Evolutionary conservation across 2,113 vertebrate species (phyloP).

Genomic region (Sinocyclocheilus anophthalmus): DNA sequence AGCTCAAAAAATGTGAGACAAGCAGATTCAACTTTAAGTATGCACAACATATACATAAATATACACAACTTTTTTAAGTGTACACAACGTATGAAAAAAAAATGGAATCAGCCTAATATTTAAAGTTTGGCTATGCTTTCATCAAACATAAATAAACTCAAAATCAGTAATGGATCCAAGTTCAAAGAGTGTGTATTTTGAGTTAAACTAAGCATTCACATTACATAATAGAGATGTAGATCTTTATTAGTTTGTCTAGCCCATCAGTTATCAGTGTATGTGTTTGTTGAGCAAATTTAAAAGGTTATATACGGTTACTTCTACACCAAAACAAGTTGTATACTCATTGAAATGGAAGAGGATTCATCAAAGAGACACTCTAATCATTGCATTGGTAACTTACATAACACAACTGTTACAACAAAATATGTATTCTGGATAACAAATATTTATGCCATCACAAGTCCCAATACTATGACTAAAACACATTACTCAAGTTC

Average conservation of each 20-base stretch:
- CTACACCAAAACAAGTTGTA: not conserved
- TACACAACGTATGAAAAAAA: not conserved
- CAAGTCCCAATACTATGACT: not conserved
- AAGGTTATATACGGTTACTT: not conserved
- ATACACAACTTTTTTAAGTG: too few species aligned
- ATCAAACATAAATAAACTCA: not conserved
- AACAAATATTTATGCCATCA: not conserved
- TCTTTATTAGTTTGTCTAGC: not conserved
- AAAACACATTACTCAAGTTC: not conserved
- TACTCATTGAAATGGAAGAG: not conserved
- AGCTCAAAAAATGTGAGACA: too few species aligned
- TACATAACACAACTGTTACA: not conserved
- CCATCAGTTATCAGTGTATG: not conserved
- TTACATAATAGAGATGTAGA: not conserved
- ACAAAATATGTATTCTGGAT: not conserved
- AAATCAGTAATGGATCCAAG: too few species aligned
- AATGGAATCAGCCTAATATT: not conserved
- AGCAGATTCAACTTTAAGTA: not conserved
- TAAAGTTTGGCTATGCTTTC: not conserved
- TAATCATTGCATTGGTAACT: too few species aligned
- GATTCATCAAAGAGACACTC: not conserved
- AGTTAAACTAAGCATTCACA: too few species aligned
- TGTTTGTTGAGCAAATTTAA: not conserved
- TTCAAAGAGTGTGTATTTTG: not conserved
- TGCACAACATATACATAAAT: too few species aligned